Evolutionary conservation across 2,113 vertebrate species (phyloP), one percentile per base, ranked within the genome.

Genomic region (Chaetodon auriga): DNA sequence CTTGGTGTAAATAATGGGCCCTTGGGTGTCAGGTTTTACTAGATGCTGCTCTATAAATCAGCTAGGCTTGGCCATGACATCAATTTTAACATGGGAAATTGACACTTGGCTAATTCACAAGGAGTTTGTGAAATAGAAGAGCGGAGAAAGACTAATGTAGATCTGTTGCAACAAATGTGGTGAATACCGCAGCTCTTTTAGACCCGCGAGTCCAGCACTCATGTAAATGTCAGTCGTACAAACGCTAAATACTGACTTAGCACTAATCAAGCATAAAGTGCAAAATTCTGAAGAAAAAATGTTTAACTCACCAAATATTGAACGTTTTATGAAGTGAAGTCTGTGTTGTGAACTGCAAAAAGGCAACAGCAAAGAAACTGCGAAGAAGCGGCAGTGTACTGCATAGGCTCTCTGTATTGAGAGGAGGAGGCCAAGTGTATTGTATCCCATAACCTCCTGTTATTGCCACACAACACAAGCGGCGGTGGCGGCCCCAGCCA

Each of bases 1-100:
- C 89, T 93, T 83, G 90, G 75, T 94, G 85, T 92, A 93, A 93
- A 93, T 92, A 93, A 96, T 94, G 87, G 86, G 76, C 83, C 90
- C 81, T 87, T 85, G 92, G 87, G 93, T 92, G 69, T 93, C 78
- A 89, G 87, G 85, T 81, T 82, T 94, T 93, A 95, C 75, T 90
- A 89, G 86, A 86, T 83, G 86, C 65, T 54, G 94, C 86, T 90
- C 91, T 93, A 95, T 96, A 96, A 96, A 96, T 96, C 94, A 85
- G 63, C 70, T 49, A 36, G 46, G 5, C 86, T 92, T 87, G 81
- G 90, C 93, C 77, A 86, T 83, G 89, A 94, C 94, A 95, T 94
- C 80, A 81, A 94, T 96, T 94, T 93, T 89, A 91, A 94, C 94
- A 94, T 90, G 62, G 66, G 51, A 75, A 94, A 94, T 92, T 84